phyloP scores from a whole-genome alignment of 2,113 vertebrate species.

The Actenoides lindsayi region DNA sequence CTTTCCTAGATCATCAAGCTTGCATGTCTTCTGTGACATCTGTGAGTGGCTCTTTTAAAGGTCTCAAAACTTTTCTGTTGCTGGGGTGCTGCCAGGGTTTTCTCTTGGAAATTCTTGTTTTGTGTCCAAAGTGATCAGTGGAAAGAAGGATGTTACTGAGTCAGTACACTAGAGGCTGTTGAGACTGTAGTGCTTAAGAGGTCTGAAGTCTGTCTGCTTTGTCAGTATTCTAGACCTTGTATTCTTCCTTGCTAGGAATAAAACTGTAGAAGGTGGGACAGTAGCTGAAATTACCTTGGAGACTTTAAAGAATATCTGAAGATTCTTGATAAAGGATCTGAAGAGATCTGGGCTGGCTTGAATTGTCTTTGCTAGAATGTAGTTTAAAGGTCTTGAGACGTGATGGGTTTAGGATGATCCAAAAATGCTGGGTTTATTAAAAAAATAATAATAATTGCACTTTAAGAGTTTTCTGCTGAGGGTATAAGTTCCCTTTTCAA shows the following conservation, averaged over 20 bases:
- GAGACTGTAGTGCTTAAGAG: background rate
- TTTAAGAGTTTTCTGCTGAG: background rate
- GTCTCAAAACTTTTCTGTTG: background rate
- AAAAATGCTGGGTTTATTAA: background rate
- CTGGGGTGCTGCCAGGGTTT: background rate
- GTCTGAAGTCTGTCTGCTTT: background rate
- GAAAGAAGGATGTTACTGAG: background rate
- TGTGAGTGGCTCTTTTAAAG: background rate
- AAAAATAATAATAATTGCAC: background rate
- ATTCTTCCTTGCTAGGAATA: background rate
- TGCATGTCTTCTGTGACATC: accelerated
- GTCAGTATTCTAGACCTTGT: background rate
- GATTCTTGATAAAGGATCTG: background rate
- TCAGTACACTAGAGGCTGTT: background rate
- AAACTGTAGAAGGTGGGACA: background rate
- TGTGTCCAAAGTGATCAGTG: background rate
- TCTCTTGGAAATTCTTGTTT: background rate
- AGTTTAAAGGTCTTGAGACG: background rate
- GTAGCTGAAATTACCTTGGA: background rate
- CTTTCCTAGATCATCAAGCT: background rate
- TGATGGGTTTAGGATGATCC: background rate
- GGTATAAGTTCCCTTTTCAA: background rate
- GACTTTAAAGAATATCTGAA: background rate
- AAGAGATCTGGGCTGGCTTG: background rate
- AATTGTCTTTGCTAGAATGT: background rate